phyloP scores from a whole-genome alignment of 2,797 vertebrate genomes.

The Mus minutoides region DNA sequence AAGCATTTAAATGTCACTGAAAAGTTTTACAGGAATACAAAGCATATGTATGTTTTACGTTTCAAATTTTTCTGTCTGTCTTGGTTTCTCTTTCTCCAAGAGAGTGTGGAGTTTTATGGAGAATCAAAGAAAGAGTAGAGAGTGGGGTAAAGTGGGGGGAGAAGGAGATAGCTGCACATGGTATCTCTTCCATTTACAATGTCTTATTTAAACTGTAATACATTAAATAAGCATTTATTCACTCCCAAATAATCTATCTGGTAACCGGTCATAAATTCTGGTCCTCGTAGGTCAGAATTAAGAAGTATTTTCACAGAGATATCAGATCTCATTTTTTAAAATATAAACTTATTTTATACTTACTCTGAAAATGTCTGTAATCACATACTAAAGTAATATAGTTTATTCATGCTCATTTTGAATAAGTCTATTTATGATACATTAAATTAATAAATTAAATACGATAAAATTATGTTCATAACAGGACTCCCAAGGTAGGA shows the following conservation, averaged over 20 bases:
- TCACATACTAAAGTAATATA: not conserved
- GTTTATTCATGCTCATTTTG: not conserved
- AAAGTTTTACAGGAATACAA: not conserved
- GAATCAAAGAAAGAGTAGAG: not conserved
- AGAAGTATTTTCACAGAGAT: not conserved
- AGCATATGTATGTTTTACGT: not conserved
- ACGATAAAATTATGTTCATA: not conserved
- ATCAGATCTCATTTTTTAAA: not conserved
- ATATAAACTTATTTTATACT: not conserved
- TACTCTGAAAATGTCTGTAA: not conserved
- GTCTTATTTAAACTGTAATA: not conserved
- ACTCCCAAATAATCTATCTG: constrained; percentile 10
- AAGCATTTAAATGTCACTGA: not conserved
- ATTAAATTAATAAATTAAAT: constrained; percentile 11
- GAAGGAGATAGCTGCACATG: not conserved
- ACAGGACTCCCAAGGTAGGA: too few species aligned
- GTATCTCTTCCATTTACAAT: not conserved
- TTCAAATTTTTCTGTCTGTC: not conserved
- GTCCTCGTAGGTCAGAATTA: not conserved
- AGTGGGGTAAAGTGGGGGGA: too few species aligned
- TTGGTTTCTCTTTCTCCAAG: not conserved
- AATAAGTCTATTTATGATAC: not conserved
- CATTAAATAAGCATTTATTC: not conserved
- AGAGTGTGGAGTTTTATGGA: too few species aligned
- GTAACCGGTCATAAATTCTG: not conserved